Percentiles rank a stretch among this genome's conserved stretches.
Conservation (phyloP, 35 echinoderm and acorn worm genomes). For the Acanthaster planci region DNA sequence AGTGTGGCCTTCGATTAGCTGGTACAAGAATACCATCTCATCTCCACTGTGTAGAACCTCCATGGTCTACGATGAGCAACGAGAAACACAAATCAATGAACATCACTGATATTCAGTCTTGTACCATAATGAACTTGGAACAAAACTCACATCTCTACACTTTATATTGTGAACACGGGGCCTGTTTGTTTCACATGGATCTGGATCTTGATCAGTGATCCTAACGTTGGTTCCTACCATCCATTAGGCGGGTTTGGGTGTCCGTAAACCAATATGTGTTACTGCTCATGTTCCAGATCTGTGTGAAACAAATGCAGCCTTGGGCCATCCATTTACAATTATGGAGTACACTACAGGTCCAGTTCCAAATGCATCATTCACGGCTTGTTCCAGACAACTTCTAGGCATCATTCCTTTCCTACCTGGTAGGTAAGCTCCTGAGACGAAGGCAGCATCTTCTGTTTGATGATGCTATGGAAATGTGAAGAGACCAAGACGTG, state of each 20-base stretch:
- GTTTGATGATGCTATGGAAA: constrained; percentile 80
- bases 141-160: too few species aligned
- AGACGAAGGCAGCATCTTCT: constrained; percentile 62
- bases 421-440: constrained; percentile 74
- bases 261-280: too few species aligned
- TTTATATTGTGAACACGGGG: too few species aligned
- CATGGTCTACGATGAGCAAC: constrained; percentile 69
- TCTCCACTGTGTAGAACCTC: constrained; percentile 78
- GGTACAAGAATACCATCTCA: constrained; percentile 87
- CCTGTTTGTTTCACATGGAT: too few species aligned
- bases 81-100: not conserved
- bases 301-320: too few species aligned
- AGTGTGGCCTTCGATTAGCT: constrained; percentile 77
- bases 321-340: not conserved
- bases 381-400: too few species aligned
- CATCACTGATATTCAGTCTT: too few species aligned
- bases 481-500: constrained; percentile 87
- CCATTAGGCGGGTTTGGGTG: too few species aligned
- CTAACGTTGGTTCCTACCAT: too few species aligned
- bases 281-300: too few species aligned
- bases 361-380: not conserved
- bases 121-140: too few species aligned
- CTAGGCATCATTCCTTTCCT: not conserved
- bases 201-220: too few species aligned
- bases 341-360: not conserved